Evolutionary conservation across 2,797 vertebrate species (phyloP).

Genomic region (Mormyrus hasselquistii): DNA sequence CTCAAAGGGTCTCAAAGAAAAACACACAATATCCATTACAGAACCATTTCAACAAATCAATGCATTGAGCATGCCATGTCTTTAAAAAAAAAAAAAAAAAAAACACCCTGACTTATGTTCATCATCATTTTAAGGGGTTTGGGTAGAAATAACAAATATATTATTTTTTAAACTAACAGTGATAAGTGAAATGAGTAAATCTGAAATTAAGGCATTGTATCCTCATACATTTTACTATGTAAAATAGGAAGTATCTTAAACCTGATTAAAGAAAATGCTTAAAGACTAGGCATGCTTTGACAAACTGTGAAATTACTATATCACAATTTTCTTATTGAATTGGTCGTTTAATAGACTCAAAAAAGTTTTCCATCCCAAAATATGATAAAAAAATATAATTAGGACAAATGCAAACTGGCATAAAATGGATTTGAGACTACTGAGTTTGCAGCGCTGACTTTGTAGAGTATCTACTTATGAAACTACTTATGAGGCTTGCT

Average conservation of each 20-base stretch:
- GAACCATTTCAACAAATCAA: background rate
- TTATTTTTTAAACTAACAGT: conserved; percentile 1
- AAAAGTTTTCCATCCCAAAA: conserved; percentile 65
- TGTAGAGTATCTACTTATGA: conserved; percentile 33
- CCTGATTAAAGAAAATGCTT: conserved; percentile 19
- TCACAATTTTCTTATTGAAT: conserved; percentile 65
- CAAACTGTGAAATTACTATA: conserved; percentile 44
- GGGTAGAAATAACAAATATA: background rate
- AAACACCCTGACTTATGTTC: background rate
- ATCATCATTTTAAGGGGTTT: background rate
- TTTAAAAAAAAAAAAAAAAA: conserved; percentile 38
- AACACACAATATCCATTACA: background rate
- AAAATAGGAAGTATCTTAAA: conserved; percentile 22
- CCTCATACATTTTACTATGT: background rate
- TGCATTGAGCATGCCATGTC: conserved; percentile 47
- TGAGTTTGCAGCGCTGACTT: conserved; percentile 41
- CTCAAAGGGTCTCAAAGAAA: conserved; percentile 30
- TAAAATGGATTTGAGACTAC: conserved; percentile 77
- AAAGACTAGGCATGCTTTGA: conserved; percentile 39
- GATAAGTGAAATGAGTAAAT: background rate
- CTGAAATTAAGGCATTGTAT: conserved; percentile 53
- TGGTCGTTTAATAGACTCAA: conserved; percentile 57
- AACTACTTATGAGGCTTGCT: conserved; percentile 98
- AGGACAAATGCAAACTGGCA: conserved; percentile 75
- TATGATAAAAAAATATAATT: conserved; percentile 50